A percentile compares a stretch with the other conserved stretches of the same genome.
phyloP scores from a whole-genome alignment of 2,797 vertebrate genomes.

The Myoxocephalus aenaeus region DNA sequence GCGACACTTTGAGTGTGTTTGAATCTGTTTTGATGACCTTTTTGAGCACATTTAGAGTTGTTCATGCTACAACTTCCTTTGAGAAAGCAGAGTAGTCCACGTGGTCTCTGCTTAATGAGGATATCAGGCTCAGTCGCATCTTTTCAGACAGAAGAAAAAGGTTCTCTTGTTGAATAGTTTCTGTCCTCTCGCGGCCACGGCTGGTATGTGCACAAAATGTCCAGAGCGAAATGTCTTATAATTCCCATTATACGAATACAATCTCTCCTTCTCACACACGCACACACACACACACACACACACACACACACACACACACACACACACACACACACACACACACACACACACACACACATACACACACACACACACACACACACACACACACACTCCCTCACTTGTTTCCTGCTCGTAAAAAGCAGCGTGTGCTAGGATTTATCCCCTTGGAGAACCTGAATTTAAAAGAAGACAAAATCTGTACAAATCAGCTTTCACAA shows the following conservation, averaged over 20 bases:
- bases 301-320: constrained; percentile 60
- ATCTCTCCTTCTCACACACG: constrained; percentile 54
- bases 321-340: constrained; percentile 62
- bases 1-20: constrained; percentile 11
- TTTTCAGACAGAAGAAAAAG: constrained; percentile 29
- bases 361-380: constrained; percentile 64
- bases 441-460: constrained; percentile 88
- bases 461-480: constrained; percentile 56
- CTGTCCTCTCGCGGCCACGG: constrained; percentile 37
- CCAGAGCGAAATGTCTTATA: constrained; percentile 63
- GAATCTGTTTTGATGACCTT: constrained; percentile 21
- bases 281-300: constrained; percentile 54
- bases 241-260: constrained; percentile 62
- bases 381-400: constrained; percentile 51
- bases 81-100: constrained; percentile 35
- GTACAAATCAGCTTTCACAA: constrained; percentile 48
- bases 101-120: constrained; percentile 17
- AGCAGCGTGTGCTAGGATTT: constrained; percentile 84
- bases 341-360: constrained; percentile 62
- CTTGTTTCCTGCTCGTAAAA: constrained; percentile 49
- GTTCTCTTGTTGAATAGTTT: constrained; percentile 34
- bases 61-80: constrained; percentile 49
- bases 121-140: constrained; percentile 31
- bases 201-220: constrained; percentile 44
- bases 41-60: constrained; percentile 36